Conservation (phyloP, 1,140 invertebrate species). For the Mylabris phalerata region DNA sequence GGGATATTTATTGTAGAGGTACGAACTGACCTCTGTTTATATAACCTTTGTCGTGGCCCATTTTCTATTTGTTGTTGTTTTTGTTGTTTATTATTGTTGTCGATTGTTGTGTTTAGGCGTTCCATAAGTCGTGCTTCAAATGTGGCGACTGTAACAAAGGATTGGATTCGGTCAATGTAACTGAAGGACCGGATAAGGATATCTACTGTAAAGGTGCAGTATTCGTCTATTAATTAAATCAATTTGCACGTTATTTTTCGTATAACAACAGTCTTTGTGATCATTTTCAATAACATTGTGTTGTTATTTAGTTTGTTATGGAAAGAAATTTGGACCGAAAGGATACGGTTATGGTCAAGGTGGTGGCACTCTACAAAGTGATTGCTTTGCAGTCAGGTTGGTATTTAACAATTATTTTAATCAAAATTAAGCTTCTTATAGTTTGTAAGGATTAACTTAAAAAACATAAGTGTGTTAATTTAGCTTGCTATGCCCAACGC, state of each 20-base stretch:
- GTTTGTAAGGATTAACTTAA: not conserved
- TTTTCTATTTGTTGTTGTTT: not conserved
- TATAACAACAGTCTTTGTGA: not conserved
- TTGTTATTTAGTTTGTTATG: constrained; percentile 72
- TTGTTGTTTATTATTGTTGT: constrained; percentile 1
- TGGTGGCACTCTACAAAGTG: constrained; percentile 82
- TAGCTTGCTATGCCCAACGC: constrained; percentile 72
- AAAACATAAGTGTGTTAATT: constrained; percentile 41
- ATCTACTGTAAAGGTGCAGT: constrained; percentile 94
- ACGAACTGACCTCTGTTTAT: constrained; percentile 37
- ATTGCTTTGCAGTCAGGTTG: constrained; percentile 69
- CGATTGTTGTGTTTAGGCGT: constrained; percentile 49
- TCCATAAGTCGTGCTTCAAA: constrained; percentile 94
- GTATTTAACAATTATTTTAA: constrained; percentile 20
- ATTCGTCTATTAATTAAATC: not conserved
- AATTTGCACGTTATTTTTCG: not conserved
- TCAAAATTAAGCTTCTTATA: not conserved
- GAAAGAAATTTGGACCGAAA: constrained; percentile 88
- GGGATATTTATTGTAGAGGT: constrained; percentile 90
- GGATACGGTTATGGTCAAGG: constrained; percentile 91
- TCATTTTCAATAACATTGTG: constrained; percentile 20
- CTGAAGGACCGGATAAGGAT: constrained; percentile 91
- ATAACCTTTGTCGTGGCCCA: not conserved
- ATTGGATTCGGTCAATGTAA: constrained; percentile 92
- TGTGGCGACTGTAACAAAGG: constrained; percentile 89